phyloP scores from a whole-genome alignment of 30 jellyfish, hydroid and myxozoan genomes.

The Pelagia noctiluca region DNA sequence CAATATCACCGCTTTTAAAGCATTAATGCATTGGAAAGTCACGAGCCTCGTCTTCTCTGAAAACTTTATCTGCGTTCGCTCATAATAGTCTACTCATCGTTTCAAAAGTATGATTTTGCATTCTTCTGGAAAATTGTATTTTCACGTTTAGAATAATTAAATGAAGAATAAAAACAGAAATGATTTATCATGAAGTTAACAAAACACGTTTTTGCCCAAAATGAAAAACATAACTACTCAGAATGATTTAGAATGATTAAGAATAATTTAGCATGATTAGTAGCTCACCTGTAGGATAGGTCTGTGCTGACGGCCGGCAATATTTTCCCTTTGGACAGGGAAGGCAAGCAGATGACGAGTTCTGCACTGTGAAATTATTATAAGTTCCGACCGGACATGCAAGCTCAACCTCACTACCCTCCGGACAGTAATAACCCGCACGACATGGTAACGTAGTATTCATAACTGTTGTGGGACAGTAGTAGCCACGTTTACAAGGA shows the following conservation, averaged over 20 bases:
- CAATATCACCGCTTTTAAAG: too few relatives aligned
- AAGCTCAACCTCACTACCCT: constrained; percentile 93
- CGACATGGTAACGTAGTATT: constrained; percentile 76
- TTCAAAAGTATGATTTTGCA: too few relatives aligned
- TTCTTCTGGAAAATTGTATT: too few relatives aligned
- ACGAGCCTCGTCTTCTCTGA: too few relatives aligned
- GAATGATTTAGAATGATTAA: too few relatives aligned
- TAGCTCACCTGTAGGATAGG: constrained; percentile 88
- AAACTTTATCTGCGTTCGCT: too few relatives aligned
- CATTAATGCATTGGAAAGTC: too few relatives aligned
- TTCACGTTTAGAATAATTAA: too few relatives aligned
- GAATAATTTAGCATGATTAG: background rate
- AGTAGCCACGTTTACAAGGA: constrained; percentile 94
- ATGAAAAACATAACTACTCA: too few relatives aligned
- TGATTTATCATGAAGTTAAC: too few relatives aligned
- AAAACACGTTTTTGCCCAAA: background rate
- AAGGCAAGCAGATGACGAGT: constrained; percentile 73
- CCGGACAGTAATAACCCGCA: constrained; percentile 97
- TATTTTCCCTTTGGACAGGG: constrained; percentile 94
- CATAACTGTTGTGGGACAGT: constrained; percentile 84
- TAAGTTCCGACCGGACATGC: constrained; percentile 99
- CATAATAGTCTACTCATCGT: too few relatives aligned
- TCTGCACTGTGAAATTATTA: constrained; percentile 86
- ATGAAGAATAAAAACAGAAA: too few relatives aligned
- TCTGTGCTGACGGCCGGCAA: constrained; percentile 94